phyloP scores from a whole-genome alignment of 1,140 invertebrate species.

The Listronotus bonariensis region DNA sequence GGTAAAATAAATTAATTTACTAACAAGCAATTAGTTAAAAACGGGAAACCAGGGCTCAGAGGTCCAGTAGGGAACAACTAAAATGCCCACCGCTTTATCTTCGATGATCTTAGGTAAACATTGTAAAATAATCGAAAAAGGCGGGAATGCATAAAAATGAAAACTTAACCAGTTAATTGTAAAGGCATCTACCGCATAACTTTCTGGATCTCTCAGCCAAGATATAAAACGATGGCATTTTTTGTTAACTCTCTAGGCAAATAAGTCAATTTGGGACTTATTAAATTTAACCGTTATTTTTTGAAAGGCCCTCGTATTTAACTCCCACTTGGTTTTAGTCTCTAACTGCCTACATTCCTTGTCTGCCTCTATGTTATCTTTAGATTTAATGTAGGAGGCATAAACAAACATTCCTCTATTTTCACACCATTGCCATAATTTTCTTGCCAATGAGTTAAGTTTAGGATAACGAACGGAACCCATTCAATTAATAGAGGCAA shows the following conservation, averaged over 20 bases:
- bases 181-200: constrained; percentile 43
- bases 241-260: constrained; percentile 43
- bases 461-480: constrained; percentile 37
- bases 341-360: constrained; percentile 35
- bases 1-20: constrained; percentile 35
- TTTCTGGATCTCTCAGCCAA: constrained; percentile 40
- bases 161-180: constrained; percentile 39
- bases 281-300: constrained; percentile 35
- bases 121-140: constrained; percentile 39
- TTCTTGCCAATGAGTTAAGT: constrained; percentile 31
- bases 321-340: constrained; percentile 14
- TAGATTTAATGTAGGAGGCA: constrained; percentile 39
- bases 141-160: constrained; percentile 48
- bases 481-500: constrained; percentile 45
- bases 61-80: constrained; percentile 39
- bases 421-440: constrained; percentile 44
- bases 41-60: constrained; percentile 44
- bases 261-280: constrained; percentile 45
- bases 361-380: constrained; percentile 43
- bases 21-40: constrained; percentile 27
- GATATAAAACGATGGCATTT: constrained; percentile 46
- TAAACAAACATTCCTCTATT: not conserved
- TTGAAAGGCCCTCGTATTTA: constrained; percentile 14
- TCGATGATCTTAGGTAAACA: constrained; percentile 37
- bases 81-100: constrained; percentile 40